Evolutionary conservation across 2,888 invertebrate genomes (phyloP), one percentile per base, ranked within the genome.

Genomic region (Linnaemya vulpina): DNA sequence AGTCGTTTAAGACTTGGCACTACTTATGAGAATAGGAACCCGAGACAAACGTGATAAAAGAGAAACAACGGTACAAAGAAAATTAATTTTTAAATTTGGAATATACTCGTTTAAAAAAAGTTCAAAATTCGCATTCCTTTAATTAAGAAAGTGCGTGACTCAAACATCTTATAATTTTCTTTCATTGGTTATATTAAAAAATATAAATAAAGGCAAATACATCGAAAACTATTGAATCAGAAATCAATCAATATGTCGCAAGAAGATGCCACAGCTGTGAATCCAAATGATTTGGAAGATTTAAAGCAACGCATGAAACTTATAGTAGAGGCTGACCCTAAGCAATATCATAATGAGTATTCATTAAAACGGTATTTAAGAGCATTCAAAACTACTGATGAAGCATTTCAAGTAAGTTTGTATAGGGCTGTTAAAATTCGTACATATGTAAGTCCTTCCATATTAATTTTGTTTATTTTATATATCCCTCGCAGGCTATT

Each of bases 341-440:
- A 93, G 22, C 96, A 96, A 90, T 96, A 95, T 89, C 96, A 96
- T 88, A 96, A 96, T 90, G 96, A 96, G 76, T 95, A 94, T 91
- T 96, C 96, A 1, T 90, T 96, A 63, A 94, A 93, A 88, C 93
- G 96, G 87, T 96, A 96, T 92, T 92, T 96, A 80, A 93, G 95
- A 88, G 96, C 96, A 17, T 96, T 96, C 89, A 95, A 95, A 92
- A 95, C 94, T 49, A 94, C 95, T 60, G 96, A 96, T 90, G 94
- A 93, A 88, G 95, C 96, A 84, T 96, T 96, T 91, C 95, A 96
- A 94, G 96, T 96, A 92, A 90, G 89, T 53, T 38, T 75, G 15
- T 13, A 25, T 30, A 3, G 30, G 30, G 30, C n/a, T n/a, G n/a
- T n/a, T n/a, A n/a, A 30, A 5, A 30, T 30, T 30, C 30, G 4